phyloP scores from a whole-genome alignment of 2,888 invertebrate genomes.

The Netelia melanura region DNA sequence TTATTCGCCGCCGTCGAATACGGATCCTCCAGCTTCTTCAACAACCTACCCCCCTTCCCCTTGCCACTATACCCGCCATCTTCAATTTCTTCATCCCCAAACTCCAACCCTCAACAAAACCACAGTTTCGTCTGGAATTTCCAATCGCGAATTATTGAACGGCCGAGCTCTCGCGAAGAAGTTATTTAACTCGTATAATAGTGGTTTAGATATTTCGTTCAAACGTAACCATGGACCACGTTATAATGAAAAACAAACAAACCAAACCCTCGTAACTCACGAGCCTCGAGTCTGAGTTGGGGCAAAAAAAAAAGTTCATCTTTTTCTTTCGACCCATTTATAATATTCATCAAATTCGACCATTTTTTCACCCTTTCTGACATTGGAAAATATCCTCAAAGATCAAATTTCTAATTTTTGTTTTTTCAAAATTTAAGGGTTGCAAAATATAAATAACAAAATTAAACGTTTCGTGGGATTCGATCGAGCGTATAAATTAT shows the following conservation, averaged over 20 bases:
- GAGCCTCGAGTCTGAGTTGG: no score
- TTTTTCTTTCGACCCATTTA: no score
- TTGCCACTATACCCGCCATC: conserved; percentile 19
- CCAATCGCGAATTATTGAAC: conserved; percentile 65
- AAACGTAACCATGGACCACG: background rate
- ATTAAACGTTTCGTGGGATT: no score
- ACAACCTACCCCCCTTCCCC: conserved; percentile 23
- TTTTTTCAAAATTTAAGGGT: no score
- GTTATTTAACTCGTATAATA: conserved; percentile 56
- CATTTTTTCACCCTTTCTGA: no score
- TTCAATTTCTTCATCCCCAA: conserved; percentile 60
- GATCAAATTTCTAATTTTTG: no score
- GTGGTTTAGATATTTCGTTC: conserved; percentile 40
- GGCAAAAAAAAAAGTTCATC: no score
- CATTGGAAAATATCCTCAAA: no score
- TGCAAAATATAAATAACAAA: no score
- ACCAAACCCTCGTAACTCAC: background rate
- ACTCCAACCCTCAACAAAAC: conserved; percentile 51
- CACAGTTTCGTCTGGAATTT: conserved; percentile 61
- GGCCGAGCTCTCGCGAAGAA: conserved; percentile 36
- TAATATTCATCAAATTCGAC: no score
- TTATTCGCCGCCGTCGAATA: conserved; percentile 55
- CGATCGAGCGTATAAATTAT: no score
- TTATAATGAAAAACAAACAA: conserved; percentile 20
- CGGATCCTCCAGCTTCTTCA: conserved; percentile 59